phyloP scores from a whole-genome alignment of 2,888 invertebrate genomes.

The Achlya flavicornis region DNA sequence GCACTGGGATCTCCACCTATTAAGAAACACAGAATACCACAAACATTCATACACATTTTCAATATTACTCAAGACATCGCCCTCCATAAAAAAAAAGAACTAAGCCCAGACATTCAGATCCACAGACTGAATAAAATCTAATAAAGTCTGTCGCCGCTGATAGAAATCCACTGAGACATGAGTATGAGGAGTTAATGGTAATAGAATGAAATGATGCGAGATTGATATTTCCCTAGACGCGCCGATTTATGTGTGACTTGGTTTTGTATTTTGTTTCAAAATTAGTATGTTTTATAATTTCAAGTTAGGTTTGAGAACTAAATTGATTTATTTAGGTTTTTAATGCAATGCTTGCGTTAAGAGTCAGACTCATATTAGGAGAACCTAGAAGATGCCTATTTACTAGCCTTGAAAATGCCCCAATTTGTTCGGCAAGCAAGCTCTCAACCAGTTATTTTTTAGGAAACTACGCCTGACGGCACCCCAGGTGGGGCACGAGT shows the following conservation, averaged over 20 bases:
- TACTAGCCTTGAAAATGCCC: too few species aligned
- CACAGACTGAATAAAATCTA: slow-evolving; percentile 72
- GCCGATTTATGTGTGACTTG: background rate
- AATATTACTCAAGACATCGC: background rate
- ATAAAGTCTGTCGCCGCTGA: slow-evolving; percentile 57
- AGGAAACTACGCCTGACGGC: too few species aligned
- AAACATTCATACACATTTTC: background rate
- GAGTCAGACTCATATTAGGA: too few species aligned
- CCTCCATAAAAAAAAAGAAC: slow-evolving; percentile 2
- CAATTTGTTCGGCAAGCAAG: too few species aligned
- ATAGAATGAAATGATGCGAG: slow-evolving; percentile 66
- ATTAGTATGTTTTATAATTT: background rate
- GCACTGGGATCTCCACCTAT: too few species aligned
- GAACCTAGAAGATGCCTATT: too few species aligned
- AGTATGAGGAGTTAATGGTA: slow-evolving; percentile 64
- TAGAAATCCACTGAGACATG: slow-evolving; percentile 69
- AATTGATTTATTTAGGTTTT: too few species aligned
- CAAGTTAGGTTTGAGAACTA: too few species aligned
- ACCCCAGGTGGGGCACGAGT: too few species aligned
- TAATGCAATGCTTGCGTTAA: too few species aligned
- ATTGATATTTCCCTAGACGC: slow-evolving; percentile 2
- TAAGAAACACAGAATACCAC: background rate
- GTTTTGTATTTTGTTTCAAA: background rate
- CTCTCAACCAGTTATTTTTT: too few species aligned
- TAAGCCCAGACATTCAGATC: slow-evolving; percentile 24